Evolutionary conservation across 1,140 invertebrate genomes (phyloP).

Genomic region (Dendroctonus ponderosae): DNA sequence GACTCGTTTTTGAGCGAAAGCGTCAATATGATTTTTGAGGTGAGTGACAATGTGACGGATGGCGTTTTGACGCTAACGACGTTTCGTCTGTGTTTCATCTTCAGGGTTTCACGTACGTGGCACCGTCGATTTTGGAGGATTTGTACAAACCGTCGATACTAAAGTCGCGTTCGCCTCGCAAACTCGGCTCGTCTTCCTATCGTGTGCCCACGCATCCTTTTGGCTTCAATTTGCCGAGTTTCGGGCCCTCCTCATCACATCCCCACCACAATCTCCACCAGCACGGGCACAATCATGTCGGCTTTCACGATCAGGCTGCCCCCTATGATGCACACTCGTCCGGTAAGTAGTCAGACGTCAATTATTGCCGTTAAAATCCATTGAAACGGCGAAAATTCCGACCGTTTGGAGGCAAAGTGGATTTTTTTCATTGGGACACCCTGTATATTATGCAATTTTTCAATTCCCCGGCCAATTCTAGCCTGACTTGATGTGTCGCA

Average conservation of each 20-base stretch:
- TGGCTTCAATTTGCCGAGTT: slow-evolving; percentile 26
- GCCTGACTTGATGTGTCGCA: too few species aligned
- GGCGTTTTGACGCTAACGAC: too few species aligned
- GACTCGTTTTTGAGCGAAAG: slow-evolving; percentile 94
- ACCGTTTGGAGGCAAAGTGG: too few species aligned
- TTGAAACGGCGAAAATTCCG: too few species aligned
- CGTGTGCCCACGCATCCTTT: slow-evolving; percentile 39
- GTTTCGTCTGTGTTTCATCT: slow-evolving; percentile 37
- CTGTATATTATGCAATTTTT: too few species aligned
- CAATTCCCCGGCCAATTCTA: too few species aligned
- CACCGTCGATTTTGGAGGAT: slow-evolving; percentile 93
- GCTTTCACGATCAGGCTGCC: too few species aligned
- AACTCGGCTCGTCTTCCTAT: slow-evolving; percentile 39
- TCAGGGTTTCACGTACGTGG: slow-evolving; percentile 97
- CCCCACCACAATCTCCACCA: slow-evolving; percentile 26
- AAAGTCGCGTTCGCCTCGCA: slow-evolving; percentile 71
- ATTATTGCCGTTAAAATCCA: too few species aligned
- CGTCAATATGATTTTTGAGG: slow-evolving; percentile 93
- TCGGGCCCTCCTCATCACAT: slow-evolving; percentile 14
- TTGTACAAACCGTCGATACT: slow-evolving; percentile 67
- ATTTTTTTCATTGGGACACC: too few species aligned
- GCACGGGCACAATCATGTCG: neutral
- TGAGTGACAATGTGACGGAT: slow-evolving; percentile 50
- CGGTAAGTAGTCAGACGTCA: too few species aligned
- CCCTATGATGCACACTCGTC: too few species aligned